Evolutionary conservation across 2,888 invertebrate genomes (phyloP).

Genomic region (Geotrupes spiniger): DNA sequence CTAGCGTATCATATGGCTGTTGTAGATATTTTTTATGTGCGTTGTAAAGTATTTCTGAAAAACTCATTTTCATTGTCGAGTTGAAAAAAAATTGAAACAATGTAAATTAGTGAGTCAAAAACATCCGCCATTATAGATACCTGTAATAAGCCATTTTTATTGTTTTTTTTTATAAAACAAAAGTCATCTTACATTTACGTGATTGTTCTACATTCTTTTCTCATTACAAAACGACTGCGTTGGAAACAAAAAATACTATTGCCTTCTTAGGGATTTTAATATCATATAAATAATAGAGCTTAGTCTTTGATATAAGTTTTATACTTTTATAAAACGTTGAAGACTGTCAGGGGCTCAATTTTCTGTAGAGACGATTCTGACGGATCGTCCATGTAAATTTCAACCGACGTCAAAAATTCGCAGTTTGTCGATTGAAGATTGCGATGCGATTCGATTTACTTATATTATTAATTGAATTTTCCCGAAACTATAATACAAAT

Average conservation of each 20-base stretch:
- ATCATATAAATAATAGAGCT: conserved; percentile 13
- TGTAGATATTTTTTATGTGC: not conserved
- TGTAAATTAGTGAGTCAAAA: too few relatives aligned
- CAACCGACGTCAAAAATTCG: too few relatives aligned
- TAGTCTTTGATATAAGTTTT: conserved; percentile 22
- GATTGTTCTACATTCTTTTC: conserved; percentile 3
- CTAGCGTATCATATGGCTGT: conserved; percentile 2
- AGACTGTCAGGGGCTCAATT: conserved; percentile 23
- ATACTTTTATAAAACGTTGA: conserved; percentile 20
- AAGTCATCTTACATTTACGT: too few relatives aligned
- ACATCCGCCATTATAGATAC: too few relatives aligned
- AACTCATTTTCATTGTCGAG: conserved; percentile 1
- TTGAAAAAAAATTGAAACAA: too few relatives aligned
- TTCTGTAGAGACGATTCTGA: conserved; percentile 14
- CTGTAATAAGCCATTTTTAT: too few relatives aligned
- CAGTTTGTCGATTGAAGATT: conserved; percentile 6
- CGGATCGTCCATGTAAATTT: too few relatives aligned
- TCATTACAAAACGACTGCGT: not conserved
- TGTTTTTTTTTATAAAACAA: too few relatives aligned
- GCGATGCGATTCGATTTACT: not conserved
- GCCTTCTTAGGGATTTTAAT: conserved; percentile 12
- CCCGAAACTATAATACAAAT: conserved; percentile 3
- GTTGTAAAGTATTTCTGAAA: not conserved
- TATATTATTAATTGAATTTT: conserved; percentile 11
- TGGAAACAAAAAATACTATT: conserved; percentile 9